A percentile compares a stretch with the other conserved stretches of the same genome.
phyloP scores from a whole-genome alignment of 2,113 vertebrate genomes.

The Pardalotus punctatus region DNA sequence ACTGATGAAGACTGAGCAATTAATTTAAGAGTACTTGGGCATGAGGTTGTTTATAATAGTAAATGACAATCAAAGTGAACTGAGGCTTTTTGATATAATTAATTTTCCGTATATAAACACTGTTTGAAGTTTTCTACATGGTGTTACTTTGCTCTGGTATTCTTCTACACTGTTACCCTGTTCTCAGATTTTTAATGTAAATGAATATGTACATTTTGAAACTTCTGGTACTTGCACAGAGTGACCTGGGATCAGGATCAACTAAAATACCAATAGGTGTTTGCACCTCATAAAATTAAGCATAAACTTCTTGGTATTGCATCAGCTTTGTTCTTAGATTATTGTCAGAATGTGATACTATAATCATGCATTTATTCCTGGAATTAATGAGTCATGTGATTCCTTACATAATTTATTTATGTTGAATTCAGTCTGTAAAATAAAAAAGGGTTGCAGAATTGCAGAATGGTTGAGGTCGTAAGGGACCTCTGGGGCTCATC shows the following conservation, averaged over 20 bases:
- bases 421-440: background rate
- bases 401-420: background rate
- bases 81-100: background rate
- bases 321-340: background rate
- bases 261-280: background rate
- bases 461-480: background rate
- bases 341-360: background rate
- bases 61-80: background rate
- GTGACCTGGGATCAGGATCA: background rate
- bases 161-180: background rate
- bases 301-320: background rate
- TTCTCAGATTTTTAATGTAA: background rate
- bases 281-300: background rate
- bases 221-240: background rate
- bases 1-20: background rate
- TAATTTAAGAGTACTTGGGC: background rate
- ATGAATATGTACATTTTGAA: background rate
- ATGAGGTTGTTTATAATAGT: background rate
- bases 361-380: background rate
- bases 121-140: background rate
- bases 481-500: background rate
- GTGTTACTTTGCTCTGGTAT: background rate
- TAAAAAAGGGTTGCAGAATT: background rate
- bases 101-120: background rate
- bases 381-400: background rate